These are phyloP conservation scores for Aphelenchoides fujianensis DNA, from an alignment of 1,140 invertebrate species.

Conservation along the genomic window DNA sequence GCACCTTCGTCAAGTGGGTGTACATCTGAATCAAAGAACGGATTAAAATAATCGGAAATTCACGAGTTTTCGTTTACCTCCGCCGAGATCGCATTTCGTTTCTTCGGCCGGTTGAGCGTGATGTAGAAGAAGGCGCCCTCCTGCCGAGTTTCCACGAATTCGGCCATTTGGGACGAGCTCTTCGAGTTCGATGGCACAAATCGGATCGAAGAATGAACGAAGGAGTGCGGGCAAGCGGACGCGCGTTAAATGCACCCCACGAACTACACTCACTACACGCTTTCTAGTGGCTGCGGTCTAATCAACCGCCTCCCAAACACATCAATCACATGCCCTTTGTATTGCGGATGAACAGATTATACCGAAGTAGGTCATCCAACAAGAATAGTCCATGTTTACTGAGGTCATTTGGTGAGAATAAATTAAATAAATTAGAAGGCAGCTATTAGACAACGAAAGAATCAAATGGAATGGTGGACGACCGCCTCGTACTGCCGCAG, in stretches of 20 bases:
- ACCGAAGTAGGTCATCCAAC: not conserved
- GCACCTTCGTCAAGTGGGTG: conserved; percentile 62
- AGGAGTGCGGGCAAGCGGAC: not conserved
- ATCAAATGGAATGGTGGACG: conserved; percentile 59
- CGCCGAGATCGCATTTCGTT: conserved; percentile 16
- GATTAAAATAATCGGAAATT: conserved; percentile 63
- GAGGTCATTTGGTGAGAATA: not conserved
- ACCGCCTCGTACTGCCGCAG: conserved; percentile 60
- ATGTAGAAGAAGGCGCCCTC: conserved; percentile 24
- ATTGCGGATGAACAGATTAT: too few species aligned
- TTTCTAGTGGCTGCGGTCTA: not conserved
- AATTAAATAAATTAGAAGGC: too few species aligned
- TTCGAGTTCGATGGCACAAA: not conserved
- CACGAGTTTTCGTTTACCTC: conserved; percentile 10
- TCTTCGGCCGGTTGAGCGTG: conserved; percentile 18
- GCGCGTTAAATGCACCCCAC: not conserved
- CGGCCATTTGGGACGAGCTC: not conserved
- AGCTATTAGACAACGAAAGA: too few species aligned
- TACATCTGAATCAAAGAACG: conserved; percentile 27
- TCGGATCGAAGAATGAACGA: not conserved
- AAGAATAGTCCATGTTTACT: conserved; percentile 1
- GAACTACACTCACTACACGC: not conserved
- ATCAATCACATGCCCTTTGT: not conserved
- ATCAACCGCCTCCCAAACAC: not conserved
- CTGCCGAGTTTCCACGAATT: conserved; percentile 1